Conservation (phyloP, 2,113 vertebrate genomes). For the Camelus dromedarius region DNA sequence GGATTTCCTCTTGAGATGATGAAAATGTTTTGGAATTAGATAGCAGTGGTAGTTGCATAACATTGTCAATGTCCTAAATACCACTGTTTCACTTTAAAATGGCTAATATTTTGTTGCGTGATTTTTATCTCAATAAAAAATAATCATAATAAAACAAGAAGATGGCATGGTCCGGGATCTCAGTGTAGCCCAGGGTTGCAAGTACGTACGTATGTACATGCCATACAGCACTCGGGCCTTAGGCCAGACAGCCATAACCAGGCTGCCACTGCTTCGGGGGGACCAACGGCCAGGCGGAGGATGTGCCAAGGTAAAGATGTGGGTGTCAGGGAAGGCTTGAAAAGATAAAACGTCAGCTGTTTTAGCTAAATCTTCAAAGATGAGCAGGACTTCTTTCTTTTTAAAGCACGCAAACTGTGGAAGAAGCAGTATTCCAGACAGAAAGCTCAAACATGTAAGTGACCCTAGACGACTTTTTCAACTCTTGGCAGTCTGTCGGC, state of each 20-base stretch:
- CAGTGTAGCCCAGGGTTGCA: not conserved
- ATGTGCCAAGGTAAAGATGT: not conserved
- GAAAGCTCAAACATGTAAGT: not conserved
- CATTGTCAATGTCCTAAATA: not conserved
- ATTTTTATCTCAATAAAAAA: not conserved
- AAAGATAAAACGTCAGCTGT: not conserved
- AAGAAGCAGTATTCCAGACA: not conserved
- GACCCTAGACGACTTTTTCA: not conserved
- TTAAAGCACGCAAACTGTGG: not conserved
- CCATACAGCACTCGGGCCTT: not conserved
- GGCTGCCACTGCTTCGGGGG: not conserved
- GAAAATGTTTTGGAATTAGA: constrained; percentile 25
- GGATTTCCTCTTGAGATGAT: not conserved
- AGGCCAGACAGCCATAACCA: rapidly evolving
- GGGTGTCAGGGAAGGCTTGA: not conserved
- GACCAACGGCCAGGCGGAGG: not conserved
- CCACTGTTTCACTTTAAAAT: not conserved
- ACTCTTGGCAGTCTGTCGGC: not conserved
- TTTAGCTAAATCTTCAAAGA: not conserved
- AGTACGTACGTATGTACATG: rapidly evolving
- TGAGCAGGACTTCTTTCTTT: not conserved
- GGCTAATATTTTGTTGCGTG: not conserved
- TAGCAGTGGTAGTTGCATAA: not conserved
- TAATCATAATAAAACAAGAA: not conserved
- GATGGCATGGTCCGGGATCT: not conserved